Evolutionary conservation across 2,113 vertebrate genomes (phyloP).

Genomic region (Actenoides hombroni): DNA sequence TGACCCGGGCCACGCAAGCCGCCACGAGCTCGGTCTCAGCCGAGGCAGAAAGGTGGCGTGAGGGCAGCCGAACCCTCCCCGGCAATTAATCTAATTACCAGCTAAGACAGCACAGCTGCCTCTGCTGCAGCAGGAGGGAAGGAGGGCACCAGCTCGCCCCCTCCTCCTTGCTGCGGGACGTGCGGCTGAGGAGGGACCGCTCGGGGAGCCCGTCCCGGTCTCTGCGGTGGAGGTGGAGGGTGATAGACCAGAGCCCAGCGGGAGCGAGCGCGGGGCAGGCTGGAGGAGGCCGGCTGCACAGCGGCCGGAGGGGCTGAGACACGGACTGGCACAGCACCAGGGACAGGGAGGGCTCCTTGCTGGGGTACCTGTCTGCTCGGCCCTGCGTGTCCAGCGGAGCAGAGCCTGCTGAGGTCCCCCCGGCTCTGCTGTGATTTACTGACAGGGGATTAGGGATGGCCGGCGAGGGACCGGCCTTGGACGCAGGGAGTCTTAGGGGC

Average conservation of each 20-base stretch:
- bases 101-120: background rate
- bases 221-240: fast-evolving
- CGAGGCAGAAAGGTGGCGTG: background rate
- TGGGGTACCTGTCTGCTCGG: background rate
- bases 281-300: fast-evolving
- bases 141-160: background rate
- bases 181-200: fast-evolving
- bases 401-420: background rate
- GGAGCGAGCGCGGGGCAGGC: background rate
- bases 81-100: background rate
- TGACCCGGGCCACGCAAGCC: fast-evolving
- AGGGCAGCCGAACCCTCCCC: background rate
- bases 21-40: fast-evolving
- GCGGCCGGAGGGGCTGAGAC: fast-evolving
- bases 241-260: fast-evolving
- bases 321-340: fast-evolving
- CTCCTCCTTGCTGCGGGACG: background rate
- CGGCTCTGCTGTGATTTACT: background rate
- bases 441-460: background rate
- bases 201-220: fast-evolving
- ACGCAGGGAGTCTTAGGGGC: fast-evolving
- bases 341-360: background rate
- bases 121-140: background rate
- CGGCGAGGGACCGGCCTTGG: fast-evolving
- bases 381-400: background rate